Evolutionary conservation across 2,113 vertebrate species (phyloP).

Genomic region (Bettongia penicillata): DNA sequence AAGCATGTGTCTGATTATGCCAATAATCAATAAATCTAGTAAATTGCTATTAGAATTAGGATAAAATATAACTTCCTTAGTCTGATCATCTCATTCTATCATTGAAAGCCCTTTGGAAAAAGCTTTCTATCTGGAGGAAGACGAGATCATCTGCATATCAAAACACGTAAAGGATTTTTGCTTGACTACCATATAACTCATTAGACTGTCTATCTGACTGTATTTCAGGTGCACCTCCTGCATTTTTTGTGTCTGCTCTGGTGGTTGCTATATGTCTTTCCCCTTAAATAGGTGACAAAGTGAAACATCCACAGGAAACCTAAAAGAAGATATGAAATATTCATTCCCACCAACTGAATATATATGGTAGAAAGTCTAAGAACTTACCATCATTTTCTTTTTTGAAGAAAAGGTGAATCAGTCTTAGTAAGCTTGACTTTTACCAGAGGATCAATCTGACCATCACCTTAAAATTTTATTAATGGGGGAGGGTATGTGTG

Average conservation of each 20-base stretch:
- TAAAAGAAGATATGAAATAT: background rate
- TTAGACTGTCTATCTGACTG: no score
- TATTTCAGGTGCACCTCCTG: no score
- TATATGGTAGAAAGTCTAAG: conserved; percentile 27
- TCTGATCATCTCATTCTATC: no score
- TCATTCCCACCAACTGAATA: conserved; percentile 15
- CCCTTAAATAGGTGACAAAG: background rate
- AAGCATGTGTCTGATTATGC: no score
- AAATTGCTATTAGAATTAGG: no score
- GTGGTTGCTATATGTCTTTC: background rate
- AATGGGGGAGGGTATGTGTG: background rate
- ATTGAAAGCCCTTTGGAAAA: no score
- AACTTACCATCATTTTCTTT: conserved; percentile 48
- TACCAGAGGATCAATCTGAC: conserved; percentile 37
- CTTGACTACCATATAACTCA: no score
- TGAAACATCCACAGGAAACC: background rate
- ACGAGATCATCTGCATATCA: no score
- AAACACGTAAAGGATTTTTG: no score
- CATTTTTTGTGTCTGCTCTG: background rate
- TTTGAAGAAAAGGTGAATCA: conserved; percentile 37
- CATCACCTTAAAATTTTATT: conserved; percentile 48
- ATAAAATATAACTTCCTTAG: no score
- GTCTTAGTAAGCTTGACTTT: conserved; percentile 46
- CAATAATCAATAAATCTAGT: no score
- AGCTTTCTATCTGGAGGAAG: no score